Base-by-base conservation (phyloP, 2,797 vertebrate species). In the Schizopygopsis malacanthus region DNA sequence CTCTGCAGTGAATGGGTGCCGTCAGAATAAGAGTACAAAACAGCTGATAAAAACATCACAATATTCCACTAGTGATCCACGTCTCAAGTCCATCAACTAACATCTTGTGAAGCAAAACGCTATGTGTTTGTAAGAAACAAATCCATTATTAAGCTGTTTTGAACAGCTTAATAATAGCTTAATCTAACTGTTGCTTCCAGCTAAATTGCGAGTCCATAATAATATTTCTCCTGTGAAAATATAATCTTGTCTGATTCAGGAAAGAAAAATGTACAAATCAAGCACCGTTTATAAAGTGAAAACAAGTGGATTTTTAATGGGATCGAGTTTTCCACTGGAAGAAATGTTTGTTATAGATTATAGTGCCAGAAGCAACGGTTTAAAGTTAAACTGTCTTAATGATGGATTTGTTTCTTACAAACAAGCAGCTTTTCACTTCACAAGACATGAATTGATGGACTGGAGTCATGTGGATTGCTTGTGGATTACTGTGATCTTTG, bases 371-470 rank as follows among this genome's bases (percentile, higher is more conserved):
- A 65, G 61, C 61, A 33, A 65, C 13, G 13, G 61, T 16, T 65
- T 65, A 65, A 65, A 33, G 63, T 37, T 65, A 33, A 65, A 65
- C 33, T 67, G 63, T 33, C 15, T 67, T 67, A 65, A 65, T 28
- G 63, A 65, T 65, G 13, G 28, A 65, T 65, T 65, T 65, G 25
- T 65, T 65, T 65, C 63, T 67, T 33, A 33, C 63, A 33, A 65
- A 33, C 63, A 37, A 67, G 63, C 63, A 67, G 63, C 63, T 67
- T 67, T 67, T 67, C 28, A 33, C 63, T 67, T 67, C 28, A 67
- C 63, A 61, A 61, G n/a, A 61, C 59, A 33, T 16, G 0, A 65
- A 65, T 16, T 65, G 63, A 65, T 33, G 63, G 63, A 65, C 15
- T 65, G 15, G 28, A 65, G 63, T 65, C 63, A 33, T 33, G 63